Conservation (phyloP, 2,888 invertebrate species). For the Dynastes hyllus region DNA sequence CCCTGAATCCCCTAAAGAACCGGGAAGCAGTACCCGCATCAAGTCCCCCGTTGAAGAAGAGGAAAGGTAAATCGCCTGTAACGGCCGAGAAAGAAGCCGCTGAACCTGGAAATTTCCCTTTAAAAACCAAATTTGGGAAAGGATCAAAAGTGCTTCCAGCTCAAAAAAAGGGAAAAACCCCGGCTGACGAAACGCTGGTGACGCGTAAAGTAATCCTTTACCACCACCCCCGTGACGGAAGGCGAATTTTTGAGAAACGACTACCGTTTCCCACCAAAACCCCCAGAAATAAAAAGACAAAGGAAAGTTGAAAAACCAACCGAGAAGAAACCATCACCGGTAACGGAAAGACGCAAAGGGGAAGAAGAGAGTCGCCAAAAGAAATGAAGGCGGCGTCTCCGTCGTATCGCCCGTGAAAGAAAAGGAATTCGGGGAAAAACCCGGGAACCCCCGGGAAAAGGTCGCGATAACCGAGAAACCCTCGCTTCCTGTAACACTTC, state of each 20-base stretch:
- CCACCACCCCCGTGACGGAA: not conserved
- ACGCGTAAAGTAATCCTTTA: conserved; percentile 20
- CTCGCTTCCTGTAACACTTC: too few species aligned
- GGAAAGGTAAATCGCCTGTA: conserved; percentile 22
- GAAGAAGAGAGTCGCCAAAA: not conserved
- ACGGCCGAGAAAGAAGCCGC: not conserved
- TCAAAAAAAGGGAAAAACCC: not conserved
- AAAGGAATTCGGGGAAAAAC: not conserved
- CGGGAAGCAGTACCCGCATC: not conserved
- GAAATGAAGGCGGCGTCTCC: not conserved
- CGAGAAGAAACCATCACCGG: not conserved
- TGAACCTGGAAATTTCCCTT: not conserved
- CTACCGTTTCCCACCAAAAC: not conserved
- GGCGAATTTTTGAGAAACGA: conserved; percentile 5
- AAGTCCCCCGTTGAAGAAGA: not conserved
- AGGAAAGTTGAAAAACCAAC: not conserved
- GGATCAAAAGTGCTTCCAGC: not conserved
- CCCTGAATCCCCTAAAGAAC: conserved; percentile 23
- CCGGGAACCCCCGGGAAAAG: not conserved
- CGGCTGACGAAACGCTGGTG: not conserved
- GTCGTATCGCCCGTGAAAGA: not conserved
- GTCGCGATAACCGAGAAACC: not conserved
- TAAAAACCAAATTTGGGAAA: not conserved
- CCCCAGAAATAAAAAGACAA: not conserved
- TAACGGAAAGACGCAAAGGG: not conserved